A percentile compares a stretch with the other conserved stretches of the same genome.
These are phyloP conservation scores for Paraplagusia blochii DNA, from an alignment of 2,113 vertebrate species.

Conservation along the genomic window DNA sequence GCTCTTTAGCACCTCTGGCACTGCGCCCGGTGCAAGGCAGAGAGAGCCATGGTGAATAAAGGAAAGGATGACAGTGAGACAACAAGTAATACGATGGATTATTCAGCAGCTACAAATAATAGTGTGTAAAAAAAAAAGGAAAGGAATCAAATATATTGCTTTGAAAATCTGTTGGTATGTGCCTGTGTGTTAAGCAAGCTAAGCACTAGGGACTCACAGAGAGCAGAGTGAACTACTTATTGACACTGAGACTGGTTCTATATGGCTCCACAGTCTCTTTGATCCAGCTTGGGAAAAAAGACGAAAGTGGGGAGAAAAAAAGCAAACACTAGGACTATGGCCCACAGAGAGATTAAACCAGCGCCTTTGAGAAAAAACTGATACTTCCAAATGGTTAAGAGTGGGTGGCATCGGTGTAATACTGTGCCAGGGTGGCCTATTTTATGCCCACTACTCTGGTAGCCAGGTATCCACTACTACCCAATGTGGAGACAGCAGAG, in stretches of 20 bases:
- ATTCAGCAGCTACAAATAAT: neutral
- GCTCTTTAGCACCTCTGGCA: slow-evolving; percentile 60
- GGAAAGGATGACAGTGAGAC: slow-evolving; percentile 26
- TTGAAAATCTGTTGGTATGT: no score
- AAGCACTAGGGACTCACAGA: neutral
- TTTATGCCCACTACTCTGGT: slow-evolving; percentile 13
- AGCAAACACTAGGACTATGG: slow-evolving; percentile 9
- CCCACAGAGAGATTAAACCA: slow-evolving; percentile 25
- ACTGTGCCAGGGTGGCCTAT: neutral
- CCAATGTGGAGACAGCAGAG: slow-evolving; percentile 12
- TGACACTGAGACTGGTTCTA: slow-evolving; percentile 48
- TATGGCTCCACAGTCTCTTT: slow-evolving; percentile 53
- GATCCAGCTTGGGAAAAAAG: slow-evolving; percentile 55
- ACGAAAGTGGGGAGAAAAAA: slow-evolving; percentile 10
- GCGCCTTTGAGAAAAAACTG: slow-evolving; percentile 9
- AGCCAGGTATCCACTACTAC: slow-evolving; percentile 6
- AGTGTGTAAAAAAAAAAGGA: no score
- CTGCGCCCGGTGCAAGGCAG: slow-evolving; percentile 30
- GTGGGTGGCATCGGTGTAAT: slow-evolving; percentile 4
- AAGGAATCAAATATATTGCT: no score
- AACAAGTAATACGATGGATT: slow-evolving; percentile 4
- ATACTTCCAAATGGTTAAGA: neutral
- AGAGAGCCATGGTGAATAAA: slow-evolving; percentile 4
- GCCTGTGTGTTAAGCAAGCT: neutral
- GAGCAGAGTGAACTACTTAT: slow-evolving; percentile 39